Conservation (phyloP, 2,797 vertebrate species). For the Protosalanx chinensis region DNA sequence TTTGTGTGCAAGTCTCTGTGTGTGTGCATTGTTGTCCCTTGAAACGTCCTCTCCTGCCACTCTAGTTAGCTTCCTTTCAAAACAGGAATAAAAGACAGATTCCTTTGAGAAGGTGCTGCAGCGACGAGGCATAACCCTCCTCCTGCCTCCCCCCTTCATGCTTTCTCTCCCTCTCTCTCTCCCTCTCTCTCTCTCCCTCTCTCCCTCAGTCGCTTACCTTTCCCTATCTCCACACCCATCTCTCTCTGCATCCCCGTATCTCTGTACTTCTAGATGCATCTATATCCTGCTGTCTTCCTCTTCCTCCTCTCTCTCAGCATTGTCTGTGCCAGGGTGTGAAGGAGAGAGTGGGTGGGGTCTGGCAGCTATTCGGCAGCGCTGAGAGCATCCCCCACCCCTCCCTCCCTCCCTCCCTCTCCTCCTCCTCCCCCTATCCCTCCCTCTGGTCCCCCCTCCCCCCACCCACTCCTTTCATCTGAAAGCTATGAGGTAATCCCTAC, state of each 20-base stretch:
- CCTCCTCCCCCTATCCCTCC: conserved; percentile 37
- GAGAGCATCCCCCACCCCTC: conserved; percentile 48
- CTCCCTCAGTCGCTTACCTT: neutral
- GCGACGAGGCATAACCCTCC: conserved; percentile 26
- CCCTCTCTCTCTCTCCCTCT: neutral
- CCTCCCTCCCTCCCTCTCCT: conserved; percentile 36
- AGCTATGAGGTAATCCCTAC: conserved; percentile 84
- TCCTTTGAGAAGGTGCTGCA: conserved; percentile 65
- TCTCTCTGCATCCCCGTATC: conserved; percentile 31
- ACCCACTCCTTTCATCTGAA: conserved; percentile 78
- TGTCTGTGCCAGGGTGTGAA: conserved; percentile 59
- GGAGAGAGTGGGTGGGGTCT: conserved; percentile 72
- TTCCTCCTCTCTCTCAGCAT: conserved; percentile 52
- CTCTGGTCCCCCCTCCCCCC: conserved; percentile 69
- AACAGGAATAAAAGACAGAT: conserved; percentile 66
- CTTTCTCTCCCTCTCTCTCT: neutral
- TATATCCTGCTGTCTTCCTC: conserved; percentile 6
- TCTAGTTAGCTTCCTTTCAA: conserved; percentile 60
- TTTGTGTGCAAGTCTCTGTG: conserved; percentile 29
- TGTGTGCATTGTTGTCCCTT: conserved; percentile 18
- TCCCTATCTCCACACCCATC: neutral
- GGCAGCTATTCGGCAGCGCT: conserved; percentile 57
- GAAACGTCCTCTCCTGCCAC: conserved; percentile 21
- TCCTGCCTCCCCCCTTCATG: neutral
- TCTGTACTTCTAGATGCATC: conserved; percentile 17